Conservation (phyloP, 1,140 invertebrate species). For the Drosophila tropicalis region DNA sequence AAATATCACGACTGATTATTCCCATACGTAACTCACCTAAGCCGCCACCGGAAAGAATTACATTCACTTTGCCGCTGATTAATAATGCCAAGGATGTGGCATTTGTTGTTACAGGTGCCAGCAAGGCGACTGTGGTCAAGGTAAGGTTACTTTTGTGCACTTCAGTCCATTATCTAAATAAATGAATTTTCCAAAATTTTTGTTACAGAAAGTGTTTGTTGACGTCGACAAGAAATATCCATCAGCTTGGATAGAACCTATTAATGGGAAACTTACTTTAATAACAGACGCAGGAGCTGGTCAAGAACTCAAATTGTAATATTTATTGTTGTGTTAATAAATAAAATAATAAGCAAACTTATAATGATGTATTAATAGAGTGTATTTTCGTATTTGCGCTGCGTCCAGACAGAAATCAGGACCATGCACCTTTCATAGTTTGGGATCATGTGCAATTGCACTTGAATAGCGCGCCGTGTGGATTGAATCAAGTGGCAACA, state of each 20-base stretch:
- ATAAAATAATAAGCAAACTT: not conserved
- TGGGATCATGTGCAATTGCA: too few relatives aligned
- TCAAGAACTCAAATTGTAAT: constrained; percentile 13
- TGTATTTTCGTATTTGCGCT: too few relatives aligned
- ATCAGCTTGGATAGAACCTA: constrained; percentile 58
- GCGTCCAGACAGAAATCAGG: too few relatives aligned
- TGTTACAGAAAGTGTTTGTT: constrained; percentile 52
- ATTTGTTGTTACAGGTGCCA: constrained; percentile 92
- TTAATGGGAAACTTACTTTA: constrained; percentile 53
- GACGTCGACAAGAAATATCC: constrained; percentile 52
- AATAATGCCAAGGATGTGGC: constrained; percentile 93
- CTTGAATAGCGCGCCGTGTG: not conserved
- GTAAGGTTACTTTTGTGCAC: constrained; percentile 33
- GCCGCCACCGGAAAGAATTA: constrained; percentile 95
- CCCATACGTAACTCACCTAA: constrained; percentile 97
- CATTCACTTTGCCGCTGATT: constrained; percentile 95
- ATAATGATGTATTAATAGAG: not conserved
- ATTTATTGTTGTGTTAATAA: not conserved
- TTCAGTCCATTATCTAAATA: not conserved
- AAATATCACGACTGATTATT: constrained; percentile 89
- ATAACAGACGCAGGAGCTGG: constrained; percentile 50
- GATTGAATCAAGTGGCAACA: not conserved
- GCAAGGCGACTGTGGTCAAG: constrained; percentile 95
- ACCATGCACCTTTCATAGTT: too few relatives aligned
- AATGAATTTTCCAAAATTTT: not conserved